phyloP scores from a whole-genome alignment of 2,797 vertebrate species.

The Anomalospiza imberbis region DNA sequence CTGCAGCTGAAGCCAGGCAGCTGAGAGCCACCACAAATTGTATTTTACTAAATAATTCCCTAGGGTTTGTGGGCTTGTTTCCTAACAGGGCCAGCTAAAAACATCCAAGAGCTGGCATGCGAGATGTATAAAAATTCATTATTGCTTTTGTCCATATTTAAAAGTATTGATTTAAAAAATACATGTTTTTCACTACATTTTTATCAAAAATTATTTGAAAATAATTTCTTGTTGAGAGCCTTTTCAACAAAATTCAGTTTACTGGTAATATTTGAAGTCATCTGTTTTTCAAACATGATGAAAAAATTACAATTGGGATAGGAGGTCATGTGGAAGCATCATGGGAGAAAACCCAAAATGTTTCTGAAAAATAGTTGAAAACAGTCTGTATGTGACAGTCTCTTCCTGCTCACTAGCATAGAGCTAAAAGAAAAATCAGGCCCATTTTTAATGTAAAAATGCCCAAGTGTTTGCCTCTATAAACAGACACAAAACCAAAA shows the following conservation, averaged over 20 bases:
- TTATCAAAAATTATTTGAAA: neutral
- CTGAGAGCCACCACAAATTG: neutral
- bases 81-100: neutral
- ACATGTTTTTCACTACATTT: neutral
- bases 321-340: neutral
- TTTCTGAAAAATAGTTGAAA: neutral
- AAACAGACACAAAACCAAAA: slow-evolving; percentile 26
- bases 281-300: neutral
- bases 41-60: neutral
- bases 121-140: neutral
- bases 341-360: neutral
- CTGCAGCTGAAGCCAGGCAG: neutral
- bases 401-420: neutral
- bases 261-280: neutral
- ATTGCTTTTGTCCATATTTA: neutral
- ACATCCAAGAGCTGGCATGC: neutral
- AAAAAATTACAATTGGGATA: neutral
- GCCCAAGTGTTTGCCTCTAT: neutral
- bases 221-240: neutral
- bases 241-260: neutral
- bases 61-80: neutral
- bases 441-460: slow-evolving; percentile 18
- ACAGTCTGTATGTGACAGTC: neutral
- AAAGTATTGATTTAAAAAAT: neutral
- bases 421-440: neutral